These are phyloP conservation scores for Himalopsyche japonica DNA, from an alignment of 2,888 invertebrate genomes.

Conservation along the genomic window DNA sequence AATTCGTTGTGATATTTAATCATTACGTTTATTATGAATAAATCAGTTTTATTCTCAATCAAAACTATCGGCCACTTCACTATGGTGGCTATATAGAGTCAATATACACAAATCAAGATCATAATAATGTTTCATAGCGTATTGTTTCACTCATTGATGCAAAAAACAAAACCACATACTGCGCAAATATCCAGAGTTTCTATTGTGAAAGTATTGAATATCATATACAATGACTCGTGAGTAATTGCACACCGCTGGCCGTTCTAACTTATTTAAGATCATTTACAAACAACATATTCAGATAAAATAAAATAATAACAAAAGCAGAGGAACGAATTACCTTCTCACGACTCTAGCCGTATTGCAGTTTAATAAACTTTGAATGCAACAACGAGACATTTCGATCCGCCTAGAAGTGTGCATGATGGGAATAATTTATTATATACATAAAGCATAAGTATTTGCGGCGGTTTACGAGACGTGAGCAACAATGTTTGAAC, in stretches of 20 bases:
- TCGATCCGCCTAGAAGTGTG: neutral
- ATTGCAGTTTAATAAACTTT: neutral
- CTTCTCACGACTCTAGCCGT: slow-evolving; percentile 23
- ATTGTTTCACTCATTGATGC: no score
- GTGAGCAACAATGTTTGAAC: neutral
- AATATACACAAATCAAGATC: no score
- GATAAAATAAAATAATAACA: slow-evolving; percentile 36
- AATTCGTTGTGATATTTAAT: no score
- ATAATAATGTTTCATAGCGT: no score
- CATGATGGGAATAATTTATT: neutral
- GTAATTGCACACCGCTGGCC: neutral
- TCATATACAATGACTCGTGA: neutral
- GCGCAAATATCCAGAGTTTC: no score
- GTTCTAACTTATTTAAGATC: slow-evolving; percentile 19
- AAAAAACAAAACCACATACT: no score
- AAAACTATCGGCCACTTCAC: no score
- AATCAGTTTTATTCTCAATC: no score
- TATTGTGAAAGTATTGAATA: no score
- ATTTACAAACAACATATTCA: slow-evolving; percentile 20
- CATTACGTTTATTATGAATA: no score
- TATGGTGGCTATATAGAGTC: no score
- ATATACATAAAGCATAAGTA: neutral
- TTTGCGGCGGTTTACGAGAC: neutral
- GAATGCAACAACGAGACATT: slow-evolving; percentile 18
- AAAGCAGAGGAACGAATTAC: slow-evolving; percentile 27